Evolutionary conservation across 1,140 invertebrate species (phyloP).

Genomic region (Drosophila pseudoobscura): DNA sequence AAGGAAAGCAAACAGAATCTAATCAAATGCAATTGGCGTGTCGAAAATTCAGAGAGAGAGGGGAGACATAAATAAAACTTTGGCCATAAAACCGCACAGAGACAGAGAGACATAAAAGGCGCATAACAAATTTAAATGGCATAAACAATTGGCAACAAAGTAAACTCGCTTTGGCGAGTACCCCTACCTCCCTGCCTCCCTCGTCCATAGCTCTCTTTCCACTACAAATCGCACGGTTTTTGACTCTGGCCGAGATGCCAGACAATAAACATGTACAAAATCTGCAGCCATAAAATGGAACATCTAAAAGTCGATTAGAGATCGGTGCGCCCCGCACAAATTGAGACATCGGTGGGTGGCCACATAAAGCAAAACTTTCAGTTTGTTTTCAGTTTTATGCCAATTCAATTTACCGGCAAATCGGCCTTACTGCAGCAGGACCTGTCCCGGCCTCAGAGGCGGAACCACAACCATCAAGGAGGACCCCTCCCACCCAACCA

Average conservation of each 20-base stretch:
- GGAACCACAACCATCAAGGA: background rate
- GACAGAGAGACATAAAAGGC: constrained; percentile 43
- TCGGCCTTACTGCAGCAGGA: constrained; percentile 3
- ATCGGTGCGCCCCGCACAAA: constrained; percentile 12
- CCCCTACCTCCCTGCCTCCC: background rate
- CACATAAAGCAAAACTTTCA: constrained; percentile 17
- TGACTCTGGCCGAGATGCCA: constrained; percentile 15
- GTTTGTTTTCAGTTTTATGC: constrained; percentile 44
- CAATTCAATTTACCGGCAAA: constrained; percentile 61
- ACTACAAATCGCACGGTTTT: constrained; percentile 50
- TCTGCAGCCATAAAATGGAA: constrained; percentile 40
- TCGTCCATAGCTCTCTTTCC: background rate
- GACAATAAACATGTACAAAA: constrained; percentile 22
- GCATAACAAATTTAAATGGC: constrained; percentile 59
- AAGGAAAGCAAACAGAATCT: constrained; percentile 15
- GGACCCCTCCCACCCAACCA: background rate
- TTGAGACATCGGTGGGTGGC: constrained; percentile 29
- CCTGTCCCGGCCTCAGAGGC: no score
- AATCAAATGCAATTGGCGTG: constrained; percentile 47
- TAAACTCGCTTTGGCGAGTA: background rate
- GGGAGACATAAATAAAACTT: constrained; percentile 59
- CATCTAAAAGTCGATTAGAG: constrained; percentile 13
- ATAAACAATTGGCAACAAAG: constrained; percentile 62
- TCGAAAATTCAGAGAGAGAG: background rate
- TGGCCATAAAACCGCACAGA: constrained; percentile 51